A percentile compares a stretch with the other conserved stretches of the same genome.
Conservation (phyloP, 2,888 invertebrate species). For the Bimastos eiseni region DNA sequence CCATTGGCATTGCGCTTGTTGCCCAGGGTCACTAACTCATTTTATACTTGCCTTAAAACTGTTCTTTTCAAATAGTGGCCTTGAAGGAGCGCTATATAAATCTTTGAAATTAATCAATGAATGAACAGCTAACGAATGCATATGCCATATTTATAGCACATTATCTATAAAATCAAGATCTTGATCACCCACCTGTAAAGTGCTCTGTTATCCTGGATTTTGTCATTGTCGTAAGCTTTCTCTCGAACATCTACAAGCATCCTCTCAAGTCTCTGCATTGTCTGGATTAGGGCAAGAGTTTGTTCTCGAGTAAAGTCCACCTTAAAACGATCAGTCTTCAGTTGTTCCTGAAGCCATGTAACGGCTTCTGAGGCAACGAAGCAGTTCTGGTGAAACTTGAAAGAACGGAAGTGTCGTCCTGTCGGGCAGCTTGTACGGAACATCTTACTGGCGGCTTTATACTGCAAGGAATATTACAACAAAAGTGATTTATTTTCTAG, state of each 20-base stretch:
- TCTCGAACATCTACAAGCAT: background rate
- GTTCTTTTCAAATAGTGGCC: too few relatives aligned
- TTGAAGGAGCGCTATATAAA: too few relatives aligned
- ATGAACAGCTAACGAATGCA: too few relatives aligned
- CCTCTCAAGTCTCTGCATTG: constrained; percentile 1
- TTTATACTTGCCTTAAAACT: too few relatives aligned
- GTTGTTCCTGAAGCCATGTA: constrained; percentile 2
- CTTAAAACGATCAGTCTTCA: background rate
- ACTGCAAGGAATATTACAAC: background rate
- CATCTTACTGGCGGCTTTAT: background rate
- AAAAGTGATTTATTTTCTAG: background rate
- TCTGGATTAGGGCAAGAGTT: background rate
- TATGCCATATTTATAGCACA: too few relatives aligned
- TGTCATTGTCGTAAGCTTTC: background rate
- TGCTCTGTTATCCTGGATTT: background rate
- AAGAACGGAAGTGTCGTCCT: background rate
- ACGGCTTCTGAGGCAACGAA: background rate
- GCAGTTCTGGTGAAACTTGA: constrained; percentile 8
- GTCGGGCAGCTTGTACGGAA: background rate
- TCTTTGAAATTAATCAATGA: too few relatives aligned
- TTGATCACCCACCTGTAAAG: background rate
- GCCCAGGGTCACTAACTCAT: too few relatives aligned
- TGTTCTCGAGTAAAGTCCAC: background rate
- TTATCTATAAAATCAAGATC: background rate
- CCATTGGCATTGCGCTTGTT: too few relatives aligned